Evolutionary conservation across 2,113 vertebrate species (phyloP).

Genomic region (Seriola dumerili): DNA sequence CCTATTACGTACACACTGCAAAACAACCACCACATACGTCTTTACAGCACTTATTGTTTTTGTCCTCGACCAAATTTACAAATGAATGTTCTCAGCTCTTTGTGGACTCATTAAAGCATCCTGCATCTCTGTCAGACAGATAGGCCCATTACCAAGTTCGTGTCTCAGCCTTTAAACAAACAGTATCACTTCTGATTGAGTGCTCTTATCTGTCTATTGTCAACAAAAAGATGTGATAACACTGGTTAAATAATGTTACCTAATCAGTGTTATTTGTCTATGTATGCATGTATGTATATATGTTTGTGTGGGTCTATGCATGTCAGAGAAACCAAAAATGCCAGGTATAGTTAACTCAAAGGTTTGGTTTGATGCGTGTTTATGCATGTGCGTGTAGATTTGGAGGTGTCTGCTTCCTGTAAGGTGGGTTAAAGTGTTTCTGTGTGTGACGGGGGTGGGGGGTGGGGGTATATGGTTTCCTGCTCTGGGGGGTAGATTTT

Average conservation of each 20-base stretch:
- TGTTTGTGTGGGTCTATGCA: neutral
- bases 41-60: slow-evolving; percentile 26
- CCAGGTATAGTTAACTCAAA: neutral
- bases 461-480: slow-evolving; percentile 56
- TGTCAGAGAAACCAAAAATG: neutral
- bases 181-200: neutral
- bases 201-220: neutral
- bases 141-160: neutral
- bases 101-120: slow-evolving; percentile 13
- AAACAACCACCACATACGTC: slow-evolving; percentile 3
- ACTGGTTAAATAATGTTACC: neutral
- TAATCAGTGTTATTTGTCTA: neutral
- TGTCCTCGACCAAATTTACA: neutral
- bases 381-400: slow-evolving; percentile 5
- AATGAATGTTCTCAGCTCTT: neutral
- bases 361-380: neutral
- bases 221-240: neutral
- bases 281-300: too few species aligned
- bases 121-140: neutral
- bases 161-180: neutral
- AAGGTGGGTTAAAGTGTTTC: neutral
- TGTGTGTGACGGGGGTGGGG: slow-evolving; percentile 10
- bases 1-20: neutral
- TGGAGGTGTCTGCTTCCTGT: slow-evolving; percentile 46
- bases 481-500: slow-evolving; percentile 34